A percentile compares a stretch with the other conserved stretches of the same genome.
Conservation (phyloP, 2,113 vertebrate species). For the Thermophis baileyi region DNA sequence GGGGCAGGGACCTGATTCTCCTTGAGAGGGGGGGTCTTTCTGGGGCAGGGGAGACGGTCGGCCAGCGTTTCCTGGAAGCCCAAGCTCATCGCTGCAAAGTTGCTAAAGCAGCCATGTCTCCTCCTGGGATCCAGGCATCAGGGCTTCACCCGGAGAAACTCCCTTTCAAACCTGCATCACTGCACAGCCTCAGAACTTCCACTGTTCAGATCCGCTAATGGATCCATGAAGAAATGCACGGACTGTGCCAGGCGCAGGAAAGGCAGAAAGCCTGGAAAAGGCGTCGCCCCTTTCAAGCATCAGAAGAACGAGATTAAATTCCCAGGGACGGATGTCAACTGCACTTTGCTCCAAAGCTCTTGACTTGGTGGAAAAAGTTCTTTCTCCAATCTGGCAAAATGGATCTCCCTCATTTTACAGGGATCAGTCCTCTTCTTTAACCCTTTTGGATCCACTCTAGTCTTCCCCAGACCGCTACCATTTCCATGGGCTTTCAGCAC, state of each 20-base stretch:
- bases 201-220: neutral
- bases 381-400: neutral
- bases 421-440: neutral
- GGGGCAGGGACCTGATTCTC: neutral
- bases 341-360: neutral
- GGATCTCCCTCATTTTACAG: neutral
- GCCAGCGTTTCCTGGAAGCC: neutral
- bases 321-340: neutral
- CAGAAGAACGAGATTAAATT: neutral
- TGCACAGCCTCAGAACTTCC: neutral
- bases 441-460: neutral
- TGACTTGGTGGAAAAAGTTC: neutral
- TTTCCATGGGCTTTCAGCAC: neutral
- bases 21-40: neutral
- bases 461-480: neutral
- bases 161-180: neutral
- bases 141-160: neutral
- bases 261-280: neutral
- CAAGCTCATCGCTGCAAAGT: neutral
- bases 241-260: neutral
- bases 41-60: neutral
- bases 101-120: neutral
- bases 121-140: neutral
- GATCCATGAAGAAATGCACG: neutral
- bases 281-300: neutral